Evolutionary conservation across 2,797 vertebrate species (phyloP).

Genomic region (Etheostoma perlongum): DNA sequence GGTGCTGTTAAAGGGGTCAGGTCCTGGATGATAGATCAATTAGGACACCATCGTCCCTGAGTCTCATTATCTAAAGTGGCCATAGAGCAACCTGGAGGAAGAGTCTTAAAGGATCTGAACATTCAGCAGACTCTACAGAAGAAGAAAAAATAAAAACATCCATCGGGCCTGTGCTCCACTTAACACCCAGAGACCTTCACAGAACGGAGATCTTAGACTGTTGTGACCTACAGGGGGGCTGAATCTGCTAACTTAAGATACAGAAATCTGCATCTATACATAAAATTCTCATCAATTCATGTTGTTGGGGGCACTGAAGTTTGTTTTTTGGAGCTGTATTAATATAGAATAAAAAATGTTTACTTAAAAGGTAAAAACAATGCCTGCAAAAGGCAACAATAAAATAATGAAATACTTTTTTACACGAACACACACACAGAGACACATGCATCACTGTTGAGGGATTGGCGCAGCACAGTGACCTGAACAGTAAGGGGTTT

Average conservation of each 20-base stretch:
- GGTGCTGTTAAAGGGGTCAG: conserved; percentile 17
- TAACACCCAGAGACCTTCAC: conserved; percentile 47
- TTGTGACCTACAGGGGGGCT: conserved; percentile 50
- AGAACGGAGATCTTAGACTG: conserved; percentile 15
- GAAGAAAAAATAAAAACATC: not conserved
- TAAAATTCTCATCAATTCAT: not conserved
- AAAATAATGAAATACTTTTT: too few species aligned
- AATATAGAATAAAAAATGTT: too few species aligned
- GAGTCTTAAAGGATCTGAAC: conserved; percentile 52
- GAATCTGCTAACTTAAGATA: conserved; percentile 6
- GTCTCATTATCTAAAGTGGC: conserved; percentile 78
- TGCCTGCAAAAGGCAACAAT: not conserved
- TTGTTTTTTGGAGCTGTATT: not conserved
- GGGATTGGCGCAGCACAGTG: too few species aligned
- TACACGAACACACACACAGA: too few species aligned
- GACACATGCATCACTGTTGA: too few species aligned
- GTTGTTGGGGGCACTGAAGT: not conserved
- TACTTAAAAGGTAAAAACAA: not conserved
- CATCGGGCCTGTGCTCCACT: conserved; percentile 37
- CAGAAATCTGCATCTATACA: not conserved
- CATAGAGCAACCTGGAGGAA: conserved; percentile 28
- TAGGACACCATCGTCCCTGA: conserved; percentile 11
- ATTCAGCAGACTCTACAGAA: conserved; percentile 16
- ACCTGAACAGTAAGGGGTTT: too few species aligned
- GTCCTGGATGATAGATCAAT: conserved; percentile 54